phyloP scores from a whole-genome alignment of 1,140 invertebrate genomes.

The Drosophila carrolli region DNA sequence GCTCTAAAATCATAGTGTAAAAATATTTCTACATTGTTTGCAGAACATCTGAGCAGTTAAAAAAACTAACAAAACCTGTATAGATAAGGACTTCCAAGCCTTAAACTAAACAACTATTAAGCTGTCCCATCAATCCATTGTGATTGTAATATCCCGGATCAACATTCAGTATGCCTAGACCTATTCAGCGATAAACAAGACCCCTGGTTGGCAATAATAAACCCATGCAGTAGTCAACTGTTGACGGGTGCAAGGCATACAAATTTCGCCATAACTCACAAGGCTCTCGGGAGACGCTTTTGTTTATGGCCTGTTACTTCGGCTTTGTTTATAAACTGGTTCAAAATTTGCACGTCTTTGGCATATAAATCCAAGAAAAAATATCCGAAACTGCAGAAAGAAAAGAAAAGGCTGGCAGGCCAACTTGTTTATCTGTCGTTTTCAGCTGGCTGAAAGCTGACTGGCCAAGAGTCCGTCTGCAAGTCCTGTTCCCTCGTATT shows the following conservation, averaged over 20 bases:
- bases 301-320: conserved; percentile 54
- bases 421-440: conserved; percentile 75
- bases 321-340: conserved; percentile 79
- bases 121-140: conserved; percentile 1
- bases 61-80: not conserved
- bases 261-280: conserved; percentile 69
- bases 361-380: conserved; percentile 62
- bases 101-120: not conserved
- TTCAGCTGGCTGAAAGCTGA: conserved; percentile 62
- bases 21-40: too few relatives aligned
- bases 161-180: conserved; percentile 21
- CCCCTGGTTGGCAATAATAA: conserved; percentile 28
- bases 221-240: conserved; percentile 38
- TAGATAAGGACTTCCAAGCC: not conserved
- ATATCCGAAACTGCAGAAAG: conserved; percentile 25
- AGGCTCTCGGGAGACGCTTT: conserved; percentile 29
- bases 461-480: conserved; percentile 38
- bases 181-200: conserved; percentile 28
- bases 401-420: conserved; percentile 31
- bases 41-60: not conserved
- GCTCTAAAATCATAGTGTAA: too few relatives aligned
- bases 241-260: conserved; percentile 70
- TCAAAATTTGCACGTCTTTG: conserved; percentile 78
- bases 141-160: conserved; percentile 22
- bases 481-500: conserved; percentile 37